Conservation (phyloP, 1,140 invertebrate species). For the Octopus sinensis region DNA sequence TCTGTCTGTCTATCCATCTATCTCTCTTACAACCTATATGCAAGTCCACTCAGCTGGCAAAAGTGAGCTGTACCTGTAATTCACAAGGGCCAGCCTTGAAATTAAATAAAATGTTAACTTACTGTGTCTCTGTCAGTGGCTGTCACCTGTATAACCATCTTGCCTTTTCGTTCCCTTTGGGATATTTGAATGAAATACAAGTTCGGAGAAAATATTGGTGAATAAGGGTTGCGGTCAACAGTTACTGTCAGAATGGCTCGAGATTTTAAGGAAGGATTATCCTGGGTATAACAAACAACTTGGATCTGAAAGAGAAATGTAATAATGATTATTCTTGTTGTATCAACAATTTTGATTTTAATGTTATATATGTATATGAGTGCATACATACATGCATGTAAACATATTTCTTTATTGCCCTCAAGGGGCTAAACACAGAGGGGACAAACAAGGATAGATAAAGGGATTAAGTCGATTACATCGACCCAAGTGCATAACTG, state of each 20-base stretch:
- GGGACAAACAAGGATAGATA: too few species aligned
- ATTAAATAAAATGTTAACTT: neutral
- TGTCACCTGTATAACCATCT: slow-evolving; percentile 23
- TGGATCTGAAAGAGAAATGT: slow-evolving; percentile 27
- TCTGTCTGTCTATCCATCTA: too few species aligned
- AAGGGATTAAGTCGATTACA: too few species aligned
- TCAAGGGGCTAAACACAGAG: too few species aligned
- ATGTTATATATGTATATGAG: too few species aligned
- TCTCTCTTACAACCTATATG: too few species aligned
- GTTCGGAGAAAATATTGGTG: slow-evolving; percentile 23
- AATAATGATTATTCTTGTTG: neutral
- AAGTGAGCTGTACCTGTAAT: too few species aligned
- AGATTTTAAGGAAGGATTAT: slow-evolving; percentile 15
- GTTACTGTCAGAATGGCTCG: slow-evolving; percentile 26
- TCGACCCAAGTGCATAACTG: too few species aligned
- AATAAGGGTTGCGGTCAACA: slow-evolving; percentile 32
- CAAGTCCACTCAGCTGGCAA: too few species aligned
- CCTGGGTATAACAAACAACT: slow-evolving; percentile 27
- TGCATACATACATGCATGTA: too few species aligned
- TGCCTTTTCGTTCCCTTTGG: slow-evolving; percentile 23
- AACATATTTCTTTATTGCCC: too few species aligned
- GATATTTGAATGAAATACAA: slow-evolving; percentile 19
- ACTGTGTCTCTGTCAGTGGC: slow-evolving; percentile 30
- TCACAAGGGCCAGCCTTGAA: neutral
- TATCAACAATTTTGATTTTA: too few species aligned